phyloP scores from a whole-genome alignment of 2,797 vertebrate genomes.

The Macrochelys suwanniensis region DNA sequence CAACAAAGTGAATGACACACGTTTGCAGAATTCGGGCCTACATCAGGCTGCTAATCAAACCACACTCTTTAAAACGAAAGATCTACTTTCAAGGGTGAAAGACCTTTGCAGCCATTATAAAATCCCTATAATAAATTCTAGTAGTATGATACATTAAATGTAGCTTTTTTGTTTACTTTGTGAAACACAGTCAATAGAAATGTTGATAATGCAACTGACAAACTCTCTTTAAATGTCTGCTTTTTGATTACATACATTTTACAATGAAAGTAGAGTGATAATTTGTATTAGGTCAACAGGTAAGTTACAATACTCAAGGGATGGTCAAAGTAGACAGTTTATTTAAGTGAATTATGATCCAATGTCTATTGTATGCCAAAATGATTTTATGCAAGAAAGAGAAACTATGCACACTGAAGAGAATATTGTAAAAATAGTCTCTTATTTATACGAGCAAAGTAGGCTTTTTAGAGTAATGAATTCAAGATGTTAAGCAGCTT shows the following conservation, averaged over 20 bases:
- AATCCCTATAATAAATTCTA: background rate
- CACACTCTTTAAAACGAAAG: background rate
- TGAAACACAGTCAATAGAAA: background rate
- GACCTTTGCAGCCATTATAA: background rate
- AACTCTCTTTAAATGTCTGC: background rate
- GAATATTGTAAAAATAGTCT: background rate
- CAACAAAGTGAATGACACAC: background rate
- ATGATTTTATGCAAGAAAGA: background rate
- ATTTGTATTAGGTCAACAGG: background rate
- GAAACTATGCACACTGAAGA: background rate
- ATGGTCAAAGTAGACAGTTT: background rate
- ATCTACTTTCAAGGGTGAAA: background rate
- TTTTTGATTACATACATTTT: background rate
- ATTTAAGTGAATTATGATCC: background rate
- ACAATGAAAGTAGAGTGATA: background rate
- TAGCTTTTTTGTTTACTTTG: background rate
- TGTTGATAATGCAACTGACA: background rate
- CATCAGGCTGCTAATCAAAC: background rate
- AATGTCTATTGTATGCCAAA: background rate
- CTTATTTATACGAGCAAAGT: background rate
- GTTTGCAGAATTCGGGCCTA: background rate
- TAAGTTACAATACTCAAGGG: background rate
- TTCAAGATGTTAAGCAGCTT: background rate
- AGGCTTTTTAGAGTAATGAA: background rate
- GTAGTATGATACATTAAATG: background rate